Percentiles rank a stretch among this genome's conserved stretches.
These are phyloP conservation scores for Venustaconcha ellipsiformis DNA, from an alignment of 1,140 invertebrate genomes.

Conservation along the genomic window DNA sequence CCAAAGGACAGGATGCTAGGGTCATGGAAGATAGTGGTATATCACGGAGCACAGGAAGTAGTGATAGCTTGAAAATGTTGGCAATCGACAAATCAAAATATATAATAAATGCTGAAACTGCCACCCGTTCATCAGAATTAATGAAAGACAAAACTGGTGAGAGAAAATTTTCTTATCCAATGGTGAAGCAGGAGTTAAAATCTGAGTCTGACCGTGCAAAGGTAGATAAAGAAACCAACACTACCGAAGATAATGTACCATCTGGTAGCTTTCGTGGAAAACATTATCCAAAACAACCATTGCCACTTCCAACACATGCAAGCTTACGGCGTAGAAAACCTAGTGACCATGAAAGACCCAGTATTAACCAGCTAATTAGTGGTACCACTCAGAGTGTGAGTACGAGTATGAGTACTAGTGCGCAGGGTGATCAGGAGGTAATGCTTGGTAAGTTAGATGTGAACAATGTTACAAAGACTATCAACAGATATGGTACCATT, in stretches of 20 bases:
- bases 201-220: constrained; percentile 14
- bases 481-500: constrained; percentile 94
- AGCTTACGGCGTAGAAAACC: constrained; percentile 45
- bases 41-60: constrained; percentile 44
- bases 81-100: constrained; percentile 64
- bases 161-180: constrained; percentile 38
- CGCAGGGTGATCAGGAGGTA: constrained; percentile 34
- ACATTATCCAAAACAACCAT: constrained; percentile 58
- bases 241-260: constrained; percentile 37
- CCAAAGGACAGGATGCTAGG: constrained; percentile 17
- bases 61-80: constrained; percentile 56
- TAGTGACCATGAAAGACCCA: constrained; percentile 23
- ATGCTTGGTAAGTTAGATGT: constrained; percentile 82
- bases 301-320: constrained; percentile 55
- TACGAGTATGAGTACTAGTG: constrained; percentile 36
- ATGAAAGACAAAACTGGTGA: neutral
- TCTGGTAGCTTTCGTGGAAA: constrained; percentile 36
- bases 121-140: constrained; percentile 30
- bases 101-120: constrained; percentile 56
- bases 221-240: constrained; percentile 43
- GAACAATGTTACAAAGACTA: constrained; percentile 95
- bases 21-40: constrained; percentile 45
- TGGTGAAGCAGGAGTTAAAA: constrained; percentile 32
- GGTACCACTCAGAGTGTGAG: neutral
- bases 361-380: constrained; percentile 2